Evolutionary conservation across 2,888 invertebrate species (phyloP).

Genomic region (Drosophila austrosaltans): DNA sequence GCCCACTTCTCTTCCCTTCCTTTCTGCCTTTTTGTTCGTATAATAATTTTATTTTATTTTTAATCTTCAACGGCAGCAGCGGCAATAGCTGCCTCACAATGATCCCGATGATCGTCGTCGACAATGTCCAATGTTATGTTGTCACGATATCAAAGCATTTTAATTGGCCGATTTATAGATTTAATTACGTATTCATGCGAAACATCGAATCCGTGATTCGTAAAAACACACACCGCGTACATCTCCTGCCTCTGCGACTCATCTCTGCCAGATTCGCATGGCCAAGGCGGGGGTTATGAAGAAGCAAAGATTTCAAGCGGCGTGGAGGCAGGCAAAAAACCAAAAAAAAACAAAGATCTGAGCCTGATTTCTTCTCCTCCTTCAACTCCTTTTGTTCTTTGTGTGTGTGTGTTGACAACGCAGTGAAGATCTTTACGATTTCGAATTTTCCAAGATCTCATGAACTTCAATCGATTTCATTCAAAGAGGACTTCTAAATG

Average conservation of each 20-base stretch:
- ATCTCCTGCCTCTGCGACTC: slow-evolving; percentile 24
- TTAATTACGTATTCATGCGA: slow-evolving; percentile 84
- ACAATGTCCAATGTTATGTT: slow-evolving; percentile 83
- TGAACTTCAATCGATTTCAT: slow-evolving; percentile 48
- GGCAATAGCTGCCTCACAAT: slow-evolving; percentile 28
- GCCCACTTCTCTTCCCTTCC: slow-evolving; percentile 21
- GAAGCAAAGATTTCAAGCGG: slow-evolving; percentile 2
- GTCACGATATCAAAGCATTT: slow-evolving; percentile 84
- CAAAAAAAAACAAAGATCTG: slow-evolving; percentile 45
- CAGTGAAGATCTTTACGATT: slow-evolving; percentile 75
- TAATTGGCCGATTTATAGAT: slow-evolving; percentile 84
- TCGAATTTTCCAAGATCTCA: slow-evolving; percentile 62
- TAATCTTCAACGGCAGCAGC: slow-evolving; percentile 34
- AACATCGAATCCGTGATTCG: slow-evolving; percentile 84
- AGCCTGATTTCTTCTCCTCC: slow-evolving; percentile 50
- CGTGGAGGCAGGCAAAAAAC: slow-evolving; percentile 24
- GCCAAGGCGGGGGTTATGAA: slow-evolving; percentile 12
- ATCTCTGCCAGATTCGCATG: background rate
- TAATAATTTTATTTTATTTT: slow-evolving; percentile 70
- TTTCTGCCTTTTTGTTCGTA: slow-evolving; percentile 48
- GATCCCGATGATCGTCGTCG: slow-evolving; percentile 36
- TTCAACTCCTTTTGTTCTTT: background rate
- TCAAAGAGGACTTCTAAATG: background rate
- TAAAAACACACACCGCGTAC: slow-evolving; percentile 83
- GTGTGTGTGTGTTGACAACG: slow-evolving; percentile 58